These are phyloP conservation scores for Poeciliopsis presidionis DNA, from an alignment of 2,797 vertebrate species.

Conservation along the genomic window DNA sequence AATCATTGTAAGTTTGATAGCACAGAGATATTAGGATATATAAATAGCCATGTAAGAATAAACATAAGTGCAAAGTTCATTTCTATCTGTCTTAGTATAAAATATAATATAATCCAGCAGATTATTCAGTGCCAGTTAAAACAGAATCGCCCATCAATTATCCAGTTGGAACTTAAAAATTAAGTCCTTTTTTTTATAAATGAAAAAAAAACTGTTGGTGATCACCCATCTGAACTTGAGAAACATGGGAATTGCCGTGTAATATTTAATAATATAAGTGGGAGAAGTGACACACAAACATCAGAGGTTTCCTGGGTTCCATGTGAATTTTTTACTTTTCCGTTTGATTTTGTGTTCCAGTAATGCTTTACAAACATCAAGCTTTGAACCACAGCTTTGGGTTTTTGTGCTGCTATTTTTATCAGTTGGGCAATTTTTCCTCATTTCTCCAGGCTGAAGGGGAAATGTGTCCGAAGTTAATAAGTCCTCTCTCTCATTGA, in stretches of 20 bases:
- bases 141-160: background rate
- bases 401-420: slow-evolving; percentile 29
- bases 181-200: background rate
- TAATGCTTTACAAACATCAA: background rate
- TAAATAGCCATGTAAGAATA: background rate
- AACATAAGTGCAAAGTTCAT: background rate
- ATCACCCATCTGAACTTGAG: background rate
- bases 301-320: background rate
- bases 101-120: no score
- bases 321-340: background rate
- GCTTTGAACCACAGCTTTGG: slow-evolving; percentile 2
- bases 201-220: background rate
- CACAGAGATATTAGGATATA: background rate
- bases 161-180: background rate
- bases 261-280: background rate
- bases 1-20: background rate
- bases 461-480: slow-evolving; percentile 39
- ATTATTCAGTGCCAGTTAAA: background rate
- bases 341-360: background rate
- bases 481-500: background rate
- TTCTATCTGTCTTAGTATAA: no score
- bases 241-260: background rate
- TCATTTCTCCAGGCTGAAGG: slow-evolving; percentile 10
- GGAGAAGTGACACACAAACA: background rate
- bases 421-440: slow-evolving; percentile 30